Conservation (phyloP, 2,113 vertebrate species). For the Gambusia holbrooki region DNA sequence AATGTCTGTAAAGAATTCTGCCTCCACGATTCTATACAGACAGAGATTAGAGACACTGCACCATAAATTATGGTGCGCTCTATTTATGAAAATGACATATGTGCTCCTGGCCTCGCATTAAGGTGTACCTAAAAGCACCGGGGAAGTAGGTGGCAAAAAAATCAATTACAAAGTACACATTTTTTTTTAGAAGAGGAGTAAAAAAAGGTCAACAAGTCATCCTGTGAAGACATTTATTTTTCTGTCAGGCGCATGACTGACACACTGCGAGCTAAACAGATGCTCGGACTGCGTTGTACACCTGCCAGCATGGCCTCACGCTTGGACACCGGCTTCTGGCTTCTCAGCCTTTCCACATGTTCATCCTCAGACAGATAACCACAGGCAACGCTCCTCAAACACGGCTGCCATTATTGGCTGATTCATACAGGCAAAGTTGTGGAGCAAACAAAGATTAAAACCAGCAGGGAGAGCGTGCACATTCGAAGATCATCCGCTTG, state of each 20-base stretch:
- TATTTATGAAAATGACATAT: neutral
- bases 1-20: no score
- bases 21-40: no score
- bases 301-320: conserved; percentile 27
- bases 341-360: conserved; percentile 30
- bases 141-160: neutral
- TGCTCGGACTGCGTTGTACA: conserved; percentile 2
- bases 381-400: conserved; percentile 25
- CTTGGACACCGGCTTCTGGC: conserved; percentile 27
- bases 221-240: neutral
- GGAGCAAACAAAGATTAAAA: conserved; percentile 33
- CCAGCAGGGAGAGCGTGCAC: neutral
- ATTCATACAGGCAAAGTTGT: conserved; percentile 28
- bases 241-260: neutral
- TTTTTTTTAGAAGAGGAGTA: neutral
- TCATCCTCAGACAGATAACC: conserved; percentile 36
- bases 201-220: neutral
- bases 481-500: neutral
- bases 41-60: no score
- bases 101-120: neutral
- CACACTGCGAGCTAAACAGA: conserved; percentile 4
- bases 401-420: conserved; percentile 24
- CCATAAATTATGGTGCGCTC: no score
- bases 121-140: neutral
- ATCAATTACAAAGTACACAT: neutral